These are phyloP conservation scores for Aphrophora alni DNA, from an alignment of 2,888 invertebrate genomes.

Conservation along the genomic window DNA sequence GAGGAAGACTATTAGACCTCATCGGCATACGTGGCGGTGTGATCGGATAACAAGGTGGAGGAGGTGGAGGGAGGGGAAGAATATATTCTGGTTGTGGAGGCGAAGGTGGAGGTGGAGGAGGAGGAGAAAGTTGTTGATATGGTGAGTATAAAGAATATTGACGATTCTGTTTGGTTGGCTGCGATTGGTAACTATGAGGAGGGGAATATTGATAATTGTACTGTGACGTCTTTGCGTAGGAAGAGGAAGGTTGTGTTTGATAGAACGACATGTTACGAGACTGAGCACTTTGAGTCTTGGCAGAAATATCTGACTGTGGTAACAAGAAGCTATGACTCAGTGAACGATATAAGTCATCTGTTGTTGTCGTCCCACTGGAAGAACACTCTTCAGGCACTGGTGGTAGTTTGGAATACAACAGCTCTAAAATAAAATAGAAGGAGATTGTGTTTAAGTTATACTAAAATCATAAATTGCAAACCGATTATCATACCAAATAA, in stretches of 20 bases:
- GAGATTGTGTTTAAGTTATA: conserved; percentile 18
- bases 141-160: conserved; percentile 2
- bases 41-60: conserved; percentile 29
- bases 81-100: conserved; percentile 20
- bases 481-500: no score
- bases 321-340: conserved; percentile 9
- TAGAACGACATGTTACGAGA: conserved; percentile 16
- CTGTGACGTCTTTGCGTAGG: conserved; percentile 10
- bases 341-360: conserved; percentile 31
- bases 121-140: conserved; percentile 49
- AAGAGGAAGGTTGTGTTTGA: conserved; percentile 29
- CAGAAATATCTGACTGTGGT: not conserved
- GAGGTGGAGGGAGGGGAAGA: conserved; percentile 41
- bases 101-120: conserved; percentile 42
- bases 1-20: conserved; percentile 39
- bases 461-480: no score
- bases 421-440: conserved; percentile 58
- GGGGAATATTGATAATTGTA: conserved; percentile 25
- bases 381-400: conserved; percentile 66
- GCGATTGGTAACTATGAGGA: conserved; percentile 1
- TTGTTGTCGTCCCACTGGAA: conserved; percentile 25
- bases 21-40: conserved; percentile 25
- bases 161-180: conserved; percentile 16
- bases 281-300: not conserved
- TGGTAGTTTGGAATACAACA: conserved; percentile 64